A percentile compares a stretch with the other conserved stretches of the same genome.
These are phyloP conservation scores for Cygnus olor DNA, from an alignment of 2,797 vertebrate species.

Conservation along the genomic window DNA sequence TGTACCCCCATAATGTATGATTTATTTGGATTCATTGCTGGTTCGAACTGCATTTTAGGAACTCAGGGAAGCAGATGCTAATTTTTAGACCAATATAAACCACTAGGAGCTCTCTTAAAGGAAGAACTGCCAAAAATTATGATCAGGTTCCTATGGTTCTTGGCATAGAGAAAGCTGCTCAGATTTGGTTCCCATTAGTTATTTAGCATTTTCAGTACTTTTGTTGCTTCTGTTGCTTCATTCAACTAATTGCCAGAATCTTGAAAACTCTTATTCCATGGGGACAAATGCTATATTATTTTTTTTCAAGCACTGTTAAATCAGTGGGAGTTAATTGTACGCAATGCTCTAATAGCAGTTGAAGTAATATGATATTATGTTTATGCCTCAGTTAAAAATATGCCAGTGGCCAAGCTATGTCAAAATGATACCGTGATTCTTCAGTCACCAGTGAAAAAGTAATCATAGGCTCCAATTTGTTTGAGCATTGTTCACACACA, in stretches of 20 bases:
- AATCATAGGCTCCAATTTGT: neutral
- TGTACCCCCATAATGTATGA: neutral
- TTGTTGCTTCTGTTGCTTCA: conserved; percentile 48
- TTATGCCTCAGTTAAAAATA: conserved; percentile 23
- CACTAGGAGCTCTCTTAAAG: neutral
- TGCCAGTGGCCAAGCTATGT: neutral
- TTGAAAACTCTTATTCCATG: conserved; percentile 20
- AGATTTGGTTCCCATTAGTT: neutral
- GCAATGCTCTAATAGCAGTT: neutral
- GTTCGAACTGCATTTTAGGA: conserved; percentile 23
- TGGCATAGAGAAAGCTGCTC: neutral
- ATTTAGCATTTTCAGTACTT: conserved; percentile 37
- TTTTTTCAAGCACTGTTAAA: conserved; percentile 53
- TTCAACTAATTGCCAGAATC: conserved; percentile 46
- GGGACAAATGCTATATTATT: conserved; percentile 17
- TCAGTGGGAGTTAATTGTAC: conserved; percentile 36
- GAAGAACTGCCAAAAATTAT: neutral
- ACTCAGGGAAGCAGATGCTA: neutral
- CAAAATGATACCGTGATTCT: neutral
- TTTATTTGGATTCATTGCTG: neutral
- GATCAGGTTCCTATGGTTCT: neutral
- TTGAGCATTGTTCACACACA: neutral
- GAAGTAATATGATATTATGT: neutral
- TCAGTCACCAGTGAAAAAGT: neutral
- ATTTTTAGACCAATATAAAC: conserved; percentile 11